phyloP scores from a whole-genome alignment of 2,888 invertebrate species.

The Shargacucullia verbasci region DNA sequence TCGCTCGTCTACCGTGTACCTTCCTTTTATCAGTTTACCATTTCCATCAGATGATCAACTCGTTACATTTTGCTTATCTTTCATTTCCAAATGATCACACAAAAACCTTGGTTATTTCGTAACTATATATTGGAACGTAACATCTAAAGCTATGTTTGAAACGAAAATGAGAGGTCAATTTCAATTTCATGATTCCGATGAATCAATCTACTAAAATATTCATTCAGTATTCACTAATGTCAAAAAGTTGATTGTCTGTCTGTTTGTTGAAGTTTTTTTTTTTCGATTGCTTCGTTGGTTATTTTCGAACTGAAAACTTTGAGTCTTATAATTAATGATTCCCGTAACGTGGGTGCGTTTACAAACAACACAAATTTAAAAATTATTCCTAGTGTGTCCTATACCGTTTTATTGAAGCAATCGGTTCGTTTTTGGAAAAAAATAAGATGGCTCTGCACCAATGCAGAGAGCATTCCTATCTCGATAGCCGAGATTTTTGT shows the following conservation, averaged over 20 bases:
- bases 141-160: conserved; percentile 25
- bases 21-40: conserved; percentile 13
- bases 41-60: conserved; percentile 7
- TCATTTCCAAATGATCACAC: conserved; percentile 30
- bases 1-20: neutral
- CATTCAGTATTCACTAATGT: neutral
- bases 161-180: conserved; percentile 30
- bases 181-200: conserved; percentile 26
- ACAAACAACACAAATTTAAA: no score
- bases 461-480: no score
- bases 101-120: conserved; percentile 18
- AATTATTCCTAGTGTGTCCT: no score
- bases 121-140: conserved; percentile 29
- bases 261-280: no score
- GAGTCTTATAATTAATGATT: no score
- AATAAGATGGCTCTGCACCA: no score
- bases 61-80: conserved; percentile 12
- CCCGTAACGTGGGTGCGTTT: no score
- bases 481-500: no score
- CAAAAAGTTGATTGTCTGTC: conserved; percentile 10
- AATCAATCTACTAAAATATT: conserved; percentile 46
- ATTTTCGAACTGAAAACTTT: no score
- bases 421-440: no score
- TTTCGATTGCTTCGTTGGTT: no score
- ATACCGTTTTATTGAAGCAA: no score